Evolutionary conservation across 2,113 vertebrate genomes (phyloP), one percentile per base, ranked within the genome.

Genomic region (Mohoua ochrocephala): DNA sequence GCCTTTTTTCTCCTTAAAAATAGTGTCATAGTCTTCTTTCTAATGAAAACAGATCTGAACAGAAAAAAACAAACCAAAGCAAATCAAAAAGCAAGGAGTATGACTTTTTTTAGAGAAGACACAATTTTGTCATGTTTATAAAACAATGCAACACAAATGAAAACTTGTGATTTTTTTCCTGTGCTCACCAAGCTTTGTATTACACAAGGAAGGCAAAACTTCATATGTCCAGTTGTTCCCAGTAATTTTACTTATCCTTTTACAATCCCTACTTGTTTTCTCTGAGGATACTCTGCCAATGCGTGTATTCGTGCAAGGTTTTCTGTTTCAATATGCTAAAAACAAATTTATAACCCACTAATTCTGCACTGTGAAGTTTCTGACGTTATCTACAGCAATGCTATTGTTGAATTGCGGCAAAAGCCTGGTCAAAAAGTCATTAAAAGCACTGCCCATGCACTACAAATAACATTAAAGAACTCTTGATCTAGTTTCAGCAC

Each of bases 401-500:
- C 4, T 15, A 4, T 12, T 67, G 9, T 9, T 83, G 68, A 91
- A 75, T 19, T 75, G 11, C 23, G 70, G 41, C 47, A 78, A 78
- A 84, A 67, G 4, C 47, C 88, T 49, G 64, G 35, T 88, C 52
- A 70, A 33, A 59, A 93, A 71, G 15, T 61, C 50, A 54, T 91
- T 78, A 76, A 87, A 92, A 84, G 11, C 76, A 49, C 17, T 39
- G 15, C 13, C 64, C 15, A 24, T 35, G 21, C 12, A 35, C 47
- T 71, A 27, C 44, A 84, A 93, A 92, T 61, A 83, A 64, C 2
- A 6, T 33, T 78, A 39, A 92, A 92, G 67, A 63, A 47, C 44
- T 69, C 69, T 42, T 77, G 49, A 11, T 95, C 45, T 60, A 91
- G n/a, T 87, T 95, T 93, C 85, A 93, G 42, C 50, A 87, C 56